Base-by-base conservation (phyloP, 2,113 vertebrate genomes). In the Nanorana parkeri region DNA sequence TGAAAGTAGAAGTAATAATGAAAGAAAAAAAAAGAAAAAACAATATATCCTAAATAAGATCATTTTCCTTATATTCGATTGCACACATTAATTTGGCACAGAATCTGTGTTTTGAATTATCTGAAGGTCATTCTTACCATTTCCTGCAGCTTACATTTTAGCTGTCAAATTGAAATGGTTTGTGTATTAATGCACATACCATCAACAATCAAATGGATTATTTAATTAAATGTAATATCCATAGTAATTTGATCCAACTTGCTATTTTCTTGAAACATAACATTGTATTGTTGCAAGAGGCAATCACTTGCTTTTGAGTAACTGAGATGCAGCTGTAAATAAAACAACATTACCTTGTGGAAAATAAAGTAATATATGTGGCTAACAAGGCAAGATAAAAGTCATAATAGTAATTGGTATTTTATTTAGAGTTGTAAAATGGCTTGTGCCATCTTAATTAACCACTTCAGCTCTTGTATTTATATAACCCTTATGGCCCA, bases 1-100 rank as follows among this genome's bases (percentile, higher is more conserved):
- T 78, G 20, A 78, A 78, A 67, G 26, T 68, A 78, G 51, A 55
- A 68, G 64, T 68, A 78, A 55, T 78, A 67, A 68, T 67, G 41
- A 54, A 78, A 56, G 63, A 55, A 67, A 68, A 67, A 78, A 66
- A 68, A 78, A 67, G 76, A 51, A 78, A 55, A 78, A 28, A 56
- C 63, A 68, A 78, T 68, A 55, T 55, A 78, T 68, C 64, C 63
- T 24, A 78, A 78, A 67, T 66, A 77, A 66, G 63, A 78, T 78
- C 24, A 68, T 66, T 55, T 78, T 78, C 51, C 24, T 23, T 78
- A 55, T 67, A 32, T 78, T 32, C n/a, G 76, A 78, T 68, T 52
- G 47, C 28, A 56, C 64, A 78, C 51, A 78, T 78, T 78, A 56
- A 78, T 68, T 67, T 78, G 63, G 51, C 32, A 67, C 68, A 68